Evolutionary conservation across 1,140 invertebrate genomes (phyloP).

Genomic region (Drosophila trapezifrons): DNA sequence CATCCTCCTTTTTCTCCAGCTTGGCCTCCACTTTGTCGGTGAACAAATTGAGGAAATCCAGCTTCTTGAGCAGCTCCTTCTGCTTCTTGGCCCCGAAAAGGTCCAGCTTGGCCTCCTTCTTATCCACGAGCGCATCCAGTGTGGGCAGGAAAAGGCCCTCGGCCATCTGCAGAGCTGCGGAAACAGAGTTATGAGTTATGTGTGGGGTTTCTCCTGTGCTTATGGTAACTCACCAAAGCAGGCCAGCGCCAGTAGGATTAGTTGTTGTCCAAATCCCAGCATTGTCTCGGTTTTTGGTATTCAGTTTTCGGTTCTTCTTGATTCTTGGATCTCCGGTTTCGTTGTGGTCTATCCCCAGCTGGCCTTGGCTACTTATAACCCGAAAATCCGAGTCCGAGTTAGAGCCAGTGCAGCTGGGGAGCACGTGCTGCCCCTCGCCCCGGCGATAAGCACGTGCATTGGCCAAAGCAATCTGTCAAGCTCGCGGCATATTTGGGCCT

Average conservation of each 20-base stretch:
- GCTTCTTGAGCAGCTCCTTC: conserved; percentile 61
- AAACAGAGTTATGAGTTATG: neutral
- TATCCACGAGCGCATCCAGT: conserved; percentile 44
- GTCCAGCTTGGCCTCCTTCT: conserved; percentile 40
- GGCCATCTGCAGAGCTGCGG: conserved; percentile 42
- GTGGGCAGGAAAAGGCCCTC: conserved; percentile 54
- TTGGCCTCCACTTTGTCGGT: conserved; percentile 51
- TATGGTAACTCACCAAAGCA: conserved; percentile 52
- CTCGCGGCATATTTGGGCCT: conserved; percentile 47
- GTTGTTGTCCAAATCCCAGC: conserved; percentile 49
- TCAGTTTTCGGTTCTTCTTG: conserved; percentile 9
- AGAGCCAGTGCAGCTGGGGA: conserved; percentile 12
- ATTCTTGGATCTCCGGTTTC: conserved; percentile 1
- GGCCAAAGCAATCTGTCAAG: conserved; percentile 33
- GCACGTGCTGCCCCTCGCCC: conserved; percentile 55
- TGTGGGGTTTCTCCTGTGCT: neutral
- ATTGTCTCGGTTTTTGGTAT: conserved; percentile 23
- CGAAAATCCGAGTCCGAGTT: conserved; percentile 15
- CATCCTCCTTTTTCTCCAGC: conserved; percentile 56
- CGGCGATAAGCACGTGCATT: conserved; percentile 66
- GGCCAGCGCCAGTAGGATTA: conserved; percentile 55
- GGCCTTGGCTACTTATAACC: conserved; percentile 59
- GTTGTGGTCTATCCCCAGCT: conserved; percentile 11
- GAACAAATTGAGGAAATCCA: conserved; percentile 69
- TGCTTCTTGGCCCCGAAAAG: conserved; percentile 54